Evolutionary conservation across 2,888 invertebrate genomes (phyloP), one percentile per base, ranked within the genome.

Genomic region (Seladonia tumulorum): DNA sequence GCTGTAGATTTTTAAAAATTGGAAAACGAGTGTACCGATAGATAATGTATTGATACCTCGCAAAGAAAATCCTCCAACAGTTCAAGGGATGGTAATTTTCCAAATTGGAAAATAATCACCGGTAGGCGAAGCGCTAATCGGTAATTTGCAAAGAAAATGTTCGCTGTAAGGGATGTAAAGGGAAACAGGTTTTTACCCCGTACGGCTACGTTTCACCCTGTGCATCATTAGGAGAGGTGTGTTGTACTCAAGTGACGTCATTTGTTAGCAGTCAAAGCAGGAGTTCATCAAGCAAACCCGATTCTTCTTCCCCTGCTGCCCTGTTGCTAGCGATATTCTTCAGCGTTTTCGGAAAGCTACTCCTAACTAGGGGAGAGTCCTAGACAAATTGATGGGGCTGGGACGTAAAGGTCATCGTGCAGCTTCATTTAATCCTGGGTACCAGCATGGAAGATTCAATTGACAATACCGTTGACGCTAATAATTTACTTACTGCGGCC

Each of bases 361-460:
- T 68, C 42, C 12, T 0, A 22, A n/a, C 68, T 68, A 39, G 22
- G 68, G 68, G 68, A 39, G 68, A 42, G 68, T 68, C 42, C 39
- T 68, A 68, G 68, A 39, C 42, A 68, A 68, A 53, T 68, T 68
- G 22, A 42, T 68, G 42, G 66, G 66, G 68, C 39, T 35, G 39
- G 35, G 68, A 12, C 42, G 42, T 42, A 42, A 68, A 68, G 68
- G 39, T 68, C 68, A 39, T 22, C 18, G 39, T n/a, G n/a, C 22
- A 10, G 68, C 68, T 68, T 22, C 22, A 5, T 39, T 39, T 42
- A 68, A 42, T 68, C 68, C 68, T n/a, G 68, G 22, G 42, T 68
- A 68, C 68, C 68, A 68, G 68, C 68, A 68, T 68, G n/a, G 12
- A 42, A 22, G 39, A 68, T 68, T 68, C 68, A 68, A 68, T 68